Evolutionary conservation across 2,113 vertebrate genomes (phyloP), one percentile per base, ranked within the genome.

Genomic region (Bungarus multicinctus): DNA sequence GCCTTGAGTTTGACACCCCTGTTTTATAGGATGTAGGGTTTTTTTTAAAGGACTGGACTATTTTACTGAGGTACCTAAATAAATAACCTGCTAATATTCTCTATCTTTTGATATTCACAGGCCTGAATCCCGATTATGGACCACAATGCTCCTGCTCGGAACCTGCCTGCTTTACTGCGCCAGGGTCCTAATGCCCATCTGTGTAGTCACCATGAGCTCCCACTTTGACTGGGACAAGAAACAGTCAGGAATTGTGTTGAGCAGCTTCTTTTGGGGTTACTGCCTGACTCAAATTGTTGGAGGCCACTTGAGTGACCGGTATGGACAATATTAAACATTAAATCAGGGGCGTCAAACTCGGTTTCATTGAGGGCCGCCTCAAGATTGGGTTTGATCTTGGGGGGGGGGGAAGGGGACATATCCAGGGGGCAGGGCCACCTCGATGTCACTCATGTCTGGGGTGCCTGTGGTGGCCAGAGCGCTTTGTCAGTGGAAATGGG

Each of bases 251-350:
- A 93, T 99, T 3, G 98, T 98, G 90, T 98, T 99, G 93, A 98
- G 99, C 96, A 99, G 99, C 97, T 99, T 99, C 97, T 99, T 99
- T 97, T 99, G 99, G 99, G 99, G 99, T 52, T 99, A 99, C 97
- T 99, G 99, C 97, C 96, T 99, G 97, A 99, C 99, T 0, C 99
- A 99, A 97, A 98, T 99, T 3, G 92, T 98, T 0, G 99, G 99
- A 2, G 99, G 99, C 91, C 99, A 99, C 93, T 97, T 99, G 94
- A 99, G 99, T 43, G 99, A 99, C 95, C 94, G 95, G 98, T 98
- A 98, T 92, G 47, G 85, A 54, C 2, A 64, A 25, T 50, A 18
- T 4, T 14, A n/a, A n/a, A 4, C 22, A 18, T 39, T 92, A 60
- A 43, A 4, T 25, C 57, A 58, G 23, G 57, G 57, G 57, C 8